Evolutionary conservation across 2,888 invertebrate species (phyloP).

Genomic region (Hydriomena furcata): DNA sequence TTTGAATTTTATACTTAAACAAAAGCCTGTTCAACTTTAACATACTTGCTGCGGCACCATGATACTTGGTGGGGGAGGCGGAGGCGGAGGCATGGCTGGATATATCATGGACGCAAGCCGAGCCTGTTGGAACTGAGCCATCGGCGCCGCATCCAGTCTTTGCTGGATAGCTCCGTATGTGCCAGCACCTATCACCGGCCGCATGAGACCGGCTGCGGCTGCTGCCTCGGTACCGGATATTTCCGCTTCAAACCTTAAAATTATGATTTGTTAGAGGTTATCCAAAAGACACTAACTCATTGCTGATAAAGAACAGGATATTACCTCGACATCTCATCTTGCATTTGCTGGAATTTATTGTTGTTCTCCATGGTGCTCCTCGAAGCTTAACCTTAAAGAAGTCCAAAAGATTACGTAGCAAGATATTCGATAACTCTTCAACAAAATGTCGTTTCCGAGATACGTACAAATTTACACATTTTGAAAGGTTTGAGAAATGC

Average conservation of each 20-base stretch:
- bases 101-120: constrained; percentile 71
- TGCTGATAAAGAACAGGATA: constrained; percentile 18
- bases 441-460: constrained; percentile 51
- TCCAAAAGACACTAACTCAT: not conserved
- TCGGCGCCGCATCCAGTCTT: constrained; percentile 82
- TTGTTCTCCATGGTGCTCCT: constrained; percentile 71
- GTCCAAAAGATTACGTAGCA: constrained; percentile 77
- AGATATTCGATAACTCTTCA: constrained; percentile 14
- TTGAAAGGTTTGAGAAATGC: constrained; percentile 25
- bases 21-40: not conserved
- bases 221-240: constrained; percentile 87
- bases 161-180: constrained; percentile 89
- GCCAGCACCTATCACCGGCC: constrained; percentile 88
- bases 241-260: constrained; percentile 92
- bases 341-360: constrained; percentile 90
- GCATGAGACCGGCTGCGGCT: constrained; percentile 72
- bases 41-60: constrained; percentile 88
- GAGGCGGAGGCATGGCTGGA: constrained; percentile 82
- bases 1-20: not conserved
- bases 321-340: constrained; percentile 95
- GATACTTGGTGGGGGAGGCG: constrained; percentile 85
- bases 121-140: constrained; percentile 47
- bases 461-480: constrained; percentile 62
- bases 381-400: constrained; percentile 73
- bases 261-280: not conserved